A percentile compares a stretch with the other conserved stretches of the same genome.
Evolutionary conservation across 2,888 invertebrate genomes (phyloP).

Genomic region (Lasioglossum villosulum): DNA sequence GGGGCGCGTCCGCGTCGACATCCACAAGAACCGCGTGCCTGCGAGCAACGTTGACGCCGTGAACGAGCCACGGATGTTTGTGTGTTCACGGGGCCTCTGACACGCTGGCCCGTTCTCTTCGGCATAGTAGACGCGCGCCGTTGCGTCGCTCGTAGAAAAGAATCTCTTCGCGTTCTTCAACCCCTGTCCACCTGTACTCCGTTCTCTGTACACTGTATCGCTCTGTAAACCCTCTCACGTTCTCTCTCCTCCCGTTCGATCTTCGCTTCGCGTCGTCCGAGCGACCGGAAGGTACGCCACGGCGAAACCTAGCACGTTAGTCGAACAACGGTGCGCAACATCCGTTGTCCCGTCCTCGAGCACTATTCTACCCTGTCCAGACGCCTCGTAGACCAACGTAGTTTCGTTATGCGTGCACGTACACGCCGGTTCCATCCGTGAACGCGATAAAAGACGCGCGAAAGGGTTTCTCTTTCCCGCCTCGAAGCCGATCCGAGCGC

Average conservation of each 20-base stretch:
- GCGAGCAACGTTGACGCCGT: slow-evolving; percentile 57
- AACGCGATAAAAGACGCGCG: not conserved
- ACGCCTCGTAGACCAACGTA: not conserved
- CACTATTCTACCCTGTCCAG: not conserved
- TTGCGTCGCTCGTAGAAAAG: slow-evolving; percentile 52
- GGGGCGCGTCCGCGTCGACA: slow-evolving; percentile 66
- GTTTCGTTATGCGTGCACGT: not conserved
- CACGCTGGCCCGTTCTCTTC: slow-evolving; percentile 64
- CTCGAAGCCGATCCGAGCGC: slow-evolving; percentile 16
- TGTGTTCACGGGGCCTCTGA: slow-evolving; percentile 70
- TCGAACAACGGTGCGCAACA: not conserved
- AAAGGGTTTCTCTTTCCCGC: slow-evolving; percentile 9
- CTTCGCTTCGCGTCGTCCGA: not conserved
- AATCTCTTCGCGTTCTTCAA: slow-evolving; percentile 47
- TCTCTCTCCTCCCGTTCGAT: not conserved
- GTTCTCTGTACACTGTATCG: not conserved
- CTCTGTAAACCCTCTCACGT: not conserved
- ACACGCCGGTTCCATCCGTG: not conserved
- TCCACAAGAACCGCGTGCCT: slow-evolving; percentile 58
- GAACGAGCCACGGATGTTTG: slow-evolving; percentile 56
- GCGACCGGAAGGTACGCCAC: not conserved
- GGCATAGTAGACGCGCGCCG: slow-evolving; percentile 59
- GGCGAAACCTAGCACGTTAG: not conserved
- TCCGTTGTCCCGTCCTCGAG: not conserved
- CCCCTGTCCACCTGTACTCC: slow-evolving; percentile 14